Conservation (phyloP, 1,140 invertebrate genomes). For the Papilio helenus region DNA sequence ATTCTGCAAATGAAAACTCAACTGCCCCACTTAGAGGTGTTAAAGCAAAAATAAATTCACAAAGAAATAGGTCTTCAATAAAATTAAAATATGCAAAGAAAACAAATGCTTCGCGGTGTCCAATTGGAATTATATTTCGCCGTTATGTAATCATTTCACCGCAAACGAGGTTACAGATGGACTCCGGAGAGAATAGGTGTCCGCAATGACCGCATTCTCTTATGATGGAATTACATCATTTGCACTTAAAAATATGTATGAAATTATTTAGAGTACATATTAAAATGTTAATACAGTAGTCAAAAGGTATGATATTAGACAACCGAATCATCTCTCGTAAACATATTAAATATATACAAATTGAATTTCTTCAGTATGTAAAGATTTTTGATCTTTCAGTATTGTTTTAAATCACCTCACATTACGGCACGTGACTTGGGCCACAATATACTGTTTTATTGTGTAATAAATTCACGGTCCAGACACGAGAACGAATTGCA, state of each 20-base stretch:
- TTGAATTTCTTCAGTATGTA: not conserved
- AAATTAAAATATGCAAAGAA: slow-evolving; percentile 48
- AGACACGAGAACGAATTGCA: slow-evolving; percentile 14
- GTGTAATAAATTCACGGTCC: slow-evolving; percentile 1
- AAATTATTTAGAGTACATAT: not conserved
- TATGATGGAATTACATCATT: slow-evolving; percentile 18
- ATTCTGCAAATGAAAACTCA: slow-evolving; percentile 1
- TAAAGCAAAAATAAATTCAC: slow-evolving; percentile 28
- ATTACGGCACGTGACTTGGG: slow-evolving; percentile 12
- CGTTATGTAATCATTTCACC: slow-evolving; percentile 35
- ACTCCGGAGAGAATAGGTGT: slow-evolving; percentile 45
- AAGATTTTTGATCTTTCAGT: slow-evolving; percentile 12
- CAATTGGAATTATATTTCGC: slow-evolving; percentile 41
- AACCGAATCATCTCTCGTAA: no score
- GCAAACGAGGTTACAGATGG: slow-evolving; percentile 37
- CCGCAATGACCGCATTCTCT: slow-evolving; percentile 24
- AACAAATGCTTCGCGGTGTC: slow-evolving; percentile 47
- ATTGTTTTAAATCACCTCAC: not conserved
- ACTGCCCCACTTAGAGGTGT: slow-evolving; percentile 21
- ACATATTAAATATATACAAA: not conserved
- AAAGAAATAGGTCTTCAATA: slow-evolving; percentile 51
- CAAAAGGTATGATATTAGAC: no score
- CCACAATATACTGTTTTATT: slow-evolving; percentile 3
- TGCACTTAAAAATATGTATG: not conserved
- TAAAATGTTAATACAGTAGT: no score